Conservation (phyloP, 2,113 vertebrate species). For the Camelus dromedarius region DNA sequence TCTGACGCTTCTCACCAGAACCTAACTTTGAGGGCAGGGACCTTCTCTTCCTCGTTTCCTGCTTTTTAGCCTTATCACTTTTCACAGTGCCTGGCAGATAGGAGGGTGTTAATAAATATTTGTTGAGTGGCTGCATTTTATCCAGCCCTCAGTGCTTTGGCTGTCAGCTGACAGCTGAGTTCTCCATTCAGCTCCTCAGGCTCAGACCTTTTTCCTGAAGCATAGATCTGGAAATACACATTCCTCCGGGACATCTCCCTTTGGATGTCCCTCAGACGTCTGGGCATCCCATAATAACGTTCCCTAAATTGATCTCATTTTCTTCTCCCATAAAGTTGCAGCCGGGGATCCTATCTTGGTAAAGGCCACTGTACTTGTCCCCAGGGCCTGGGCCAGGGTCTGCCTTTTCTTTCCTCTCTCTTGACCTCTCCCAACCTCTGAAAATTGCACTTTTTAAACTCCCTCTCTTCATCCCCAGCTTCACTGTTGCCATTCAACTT, state of each 20-base stretch:
- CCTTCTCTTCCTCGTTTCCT: slow-evolving; percentile 2
- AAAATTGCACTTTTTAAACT: neutral
- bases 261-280: neutral
- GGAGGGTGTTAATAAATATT: neutral
- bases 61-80: neutral
- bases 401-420: neutral
- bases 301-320: slow-evolving; percentile 26
- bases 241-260: neutral
- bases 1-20: neutral
- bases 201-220: slow-evolving; percentile 34
- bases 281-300: neutral
- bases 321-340: slow-evolving; percentile 40
- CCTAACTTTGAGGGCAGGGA: neutral
- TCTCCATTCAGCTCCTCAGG: slow-evolving; percentile 11
- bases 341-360: neutral
- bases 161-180: neutral
- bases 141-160: neutral
- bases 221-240: neutral
- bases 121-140: neutral
- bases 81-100: neutral
- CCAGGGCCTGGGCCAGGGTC: neutral
- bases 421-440: neutral
- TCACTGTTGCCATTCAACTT: neutral
- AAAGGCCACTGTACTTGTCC: neutral
- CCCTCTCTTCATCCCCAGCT: neutral